A percentile compares a stretch with the other conserved stretches of the same genome.
These are phyloP conservation scores for Apantesis nais DNA, from an alignment of 2,888 invertebrate species.

Conservation along the genomic window DNA sequence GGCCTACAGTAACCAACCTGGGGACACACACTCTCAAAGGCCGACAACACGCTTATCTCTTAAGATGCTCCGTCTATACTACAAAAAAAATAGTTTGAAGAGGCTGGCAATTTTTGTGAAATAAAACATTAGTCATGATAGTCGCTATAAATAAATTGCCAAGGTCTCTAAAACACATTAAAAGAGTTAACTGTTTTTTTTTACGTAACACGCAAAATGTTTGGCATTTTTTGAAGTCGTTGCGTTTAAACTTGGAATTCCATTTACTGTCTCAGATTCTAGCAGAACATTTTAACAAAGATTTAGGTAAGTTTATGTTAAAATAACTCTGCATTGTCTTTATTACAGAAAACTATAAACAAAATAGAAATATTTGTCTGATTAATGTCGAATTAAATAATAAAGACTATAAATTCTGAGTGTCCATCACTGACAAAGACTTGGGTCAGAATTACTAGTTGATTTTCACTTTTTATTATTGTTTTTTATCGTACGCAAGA, in stretches of 20 bases:
- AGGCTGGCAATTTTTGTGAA: neutral
- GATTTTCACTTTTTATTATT: conserved; percentile 9
- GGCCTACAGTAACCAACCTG: no score
- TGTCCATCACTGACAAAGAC: neutral
- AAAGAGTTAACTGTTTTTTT: neutral
- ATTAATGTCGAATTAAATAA: no score
- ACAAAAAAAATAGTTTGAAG: neutral
- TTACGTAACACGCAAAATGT: neutral
- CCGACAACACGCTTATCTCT: no score
- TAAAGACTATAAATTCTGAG: neutral
- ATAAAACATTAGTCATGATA: neutral
- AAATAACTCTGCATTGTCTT: neutral
- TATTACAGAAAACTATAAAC: no score
- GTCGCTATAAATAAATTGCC: neutral
- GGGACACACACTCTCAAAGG: neutral
- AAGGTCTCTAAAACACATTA: neutral
- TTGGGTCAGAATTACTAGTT: neutral
- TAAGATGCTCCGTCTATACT: neutral
- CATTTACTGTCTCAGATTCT: neutral
- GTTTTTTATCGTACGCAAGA: neutral
- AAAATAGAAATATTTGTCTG: no score
- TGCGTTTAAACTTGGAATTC: neutral
- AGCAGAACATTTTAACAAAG: neutral
- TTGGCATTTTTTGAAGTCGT: neutral
- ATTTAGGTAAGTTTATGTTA: neutral